Evolutionary conservation across 1,140 invertebrate genomes (phyloP), one percentile per base, ranked within the genome.

Genomic region (Acromyrmex echinatior): DNA sequence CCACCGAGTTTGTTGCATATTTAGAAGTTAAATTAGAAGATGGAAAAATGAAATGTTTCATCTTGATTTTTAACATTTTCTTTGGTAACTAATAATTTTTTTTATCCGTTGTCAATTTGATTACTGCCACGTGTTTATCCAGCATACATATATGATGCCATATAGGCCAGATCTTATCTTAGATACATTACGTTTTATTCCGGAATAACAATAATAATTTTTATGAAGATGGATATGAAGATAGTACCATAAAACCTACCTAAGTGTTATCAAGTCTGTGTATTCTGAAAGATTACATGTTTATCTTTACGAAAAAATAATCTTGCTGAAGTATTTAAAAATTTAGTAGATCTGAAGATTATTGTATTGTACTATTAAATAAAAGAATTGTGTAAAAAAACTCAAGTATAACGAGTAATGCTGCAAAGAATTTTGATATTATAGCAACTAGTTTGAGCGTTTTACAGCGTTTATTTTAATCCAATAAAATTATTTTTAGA

Each of bases 11-110:
- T 4, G 6, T 80, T 35, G 49, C 25, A 25, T 70, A 80, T 80
- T 80, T 80, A 70, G 56, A 81, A 81, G n/a, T 81, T 71, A 70
- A n/a, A 81, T 71, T 81, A 49, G 16, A 5, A 70, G 31, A 25
- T 1, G 16, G 21, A 56, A 56, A 9, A 56, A 70, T 35, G 31
- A 31, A 6, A 79, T 25, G n/a, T 45, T 14, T 51, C 35, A 35
- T 25, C 28, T 39, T 18, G 14, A 25, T 56, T 12, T 53, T 68
- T 12, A 16, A 31, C 14, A 66, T 21, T 53, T 80, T 18, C n/a
- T 68, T 35, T 5, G n/a, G 14, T 9, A 45, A 12, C n/a, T 2
- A 45, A 35, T 31, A 49, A 68, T 21, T 53, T 39, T 39, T 45
- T 56, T 53, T 53, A 58, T 80, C 5, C 2, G 28, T n/a, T 16